Conservation (phyloP, 2,797 vertebrate species). For the Hapalemur alaotrensis region DNA sequence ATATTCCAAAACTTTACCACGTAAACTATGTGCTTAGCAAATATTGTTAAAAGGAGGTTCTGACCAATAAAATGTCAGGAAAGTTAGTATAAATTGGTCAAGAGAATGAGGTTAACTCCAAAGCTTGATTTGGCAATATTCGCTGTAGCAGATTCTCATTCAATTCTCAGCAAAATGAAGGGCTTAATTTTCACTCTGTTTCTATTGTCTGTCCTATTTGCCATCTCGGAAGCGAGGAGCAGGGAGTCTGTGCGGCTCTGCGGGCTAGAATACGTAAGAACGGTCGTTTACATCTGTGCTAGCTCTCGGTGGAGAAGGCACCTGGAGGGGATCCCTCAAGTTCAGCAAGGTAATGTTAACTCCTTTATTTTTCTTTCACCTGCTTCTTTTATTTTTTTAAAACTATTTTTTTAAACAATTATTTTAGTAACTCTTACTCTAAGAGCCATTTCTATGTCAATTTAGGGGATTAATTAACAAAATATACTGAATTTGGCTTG, state of each 20-base stretch:
- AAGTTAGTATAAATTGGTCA: conserved; percentile 71
- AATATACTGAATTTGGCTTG: not conserved
- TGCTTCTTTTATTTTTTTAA: not conserved
- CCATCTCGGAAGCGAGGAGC: not conserved
- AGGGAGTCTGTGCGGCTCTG: conserved; percentile 78
- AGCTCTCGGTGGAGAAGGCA: conserved; percentile 80
- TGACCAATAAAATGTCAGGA: not conserved
- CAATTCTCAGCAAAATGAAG: conserved; percentile 67
- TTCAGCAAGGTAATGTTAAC: conserved; percentile 7
- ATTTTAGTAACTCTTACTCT: not conserved
- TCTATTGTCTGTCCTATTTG: conserved; percentile 28
- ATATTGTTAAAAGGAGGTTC: not conserved
- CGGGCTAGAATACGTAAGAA: conserved; percentile 79
- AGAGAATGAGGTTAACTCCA: not conserved
- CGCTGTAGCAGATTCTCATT: not conserved
- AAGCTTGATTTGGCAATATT: rapidly evolving
- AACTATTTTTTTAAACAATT: not conserved
- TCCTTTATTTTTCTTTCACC: not conserved
- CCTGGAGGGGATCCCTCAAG: not conserved
- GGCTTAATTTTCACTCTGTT: not conserved
- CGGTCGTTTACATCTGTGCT: conserved; percentile 80
- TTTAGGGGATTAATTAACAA: not conserved
- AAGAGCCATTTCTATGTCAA: not conserved
- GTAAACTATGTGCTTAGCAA: conserved; percentile 59
- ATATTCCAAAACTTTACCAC: not conserved